A percentile compares a stretch with the other conserved stretches of the same genome.
Evolutionary conservation across 30 jellyfish, hydroid and myxozoan genomes (phyloP).

Genomic region (Pseudorhiza aurosa): DNA sequence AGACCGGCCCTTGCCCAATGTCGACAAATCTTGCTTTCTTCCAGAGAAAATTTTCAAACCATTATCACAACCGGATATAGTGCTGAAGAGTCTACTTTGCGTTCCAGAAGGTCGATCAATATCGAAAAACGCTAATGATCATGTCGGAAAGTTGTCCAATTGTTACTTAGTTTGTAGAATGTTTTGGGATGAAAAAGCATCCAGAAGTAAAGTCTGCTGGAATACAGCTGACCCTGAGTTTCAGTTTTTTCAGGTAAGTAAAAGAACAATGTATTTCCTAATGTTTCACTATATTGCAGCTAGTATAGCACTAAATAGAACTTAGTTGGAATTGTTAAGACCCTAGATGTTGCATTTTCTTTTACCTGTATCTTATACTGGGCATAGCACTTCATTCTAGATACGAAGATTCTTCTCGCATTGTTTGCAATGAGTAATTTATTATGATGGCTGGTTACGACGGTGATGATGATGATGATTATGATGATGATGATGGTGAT

Average conservation of each 20-base stretch:
- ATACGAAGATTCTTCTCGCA: no score
- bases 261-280: not conserved
- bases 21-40: not conserved
- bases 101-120: constrained; percentile 54
- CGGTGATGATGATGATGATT: no score
- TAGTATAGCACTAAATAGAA: no score
- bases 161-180: constrained; percentile 63
- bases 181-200: constrained; percentile 64
- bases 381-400: no score
- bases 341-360: no score
- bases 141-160: constrained; percentile 13
- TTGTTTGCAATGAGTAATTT: no score
- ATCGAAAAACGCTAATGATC: not conserved
- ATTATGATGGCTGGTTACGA: no score
- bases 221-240: constrained; percentile 64
- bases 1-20: not conserved
- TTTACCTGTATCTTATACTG: no score
- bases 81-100: constrained; percentile 40
- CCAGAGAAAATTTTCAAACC: not conserved
- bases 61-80: not conserved
- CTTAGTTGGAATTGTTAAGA: no score
- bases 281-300: no score
- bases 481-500: no score
- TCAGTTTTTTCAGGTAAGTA: constrained; percentile 62
- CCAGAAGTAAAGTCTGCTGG: constrained; percentile 75